These are phyloP conservation scores for Scylla paramamosain DNA, from an alignment of 1,140 invertebrate species.

Conservation along the genomic window DNA sequence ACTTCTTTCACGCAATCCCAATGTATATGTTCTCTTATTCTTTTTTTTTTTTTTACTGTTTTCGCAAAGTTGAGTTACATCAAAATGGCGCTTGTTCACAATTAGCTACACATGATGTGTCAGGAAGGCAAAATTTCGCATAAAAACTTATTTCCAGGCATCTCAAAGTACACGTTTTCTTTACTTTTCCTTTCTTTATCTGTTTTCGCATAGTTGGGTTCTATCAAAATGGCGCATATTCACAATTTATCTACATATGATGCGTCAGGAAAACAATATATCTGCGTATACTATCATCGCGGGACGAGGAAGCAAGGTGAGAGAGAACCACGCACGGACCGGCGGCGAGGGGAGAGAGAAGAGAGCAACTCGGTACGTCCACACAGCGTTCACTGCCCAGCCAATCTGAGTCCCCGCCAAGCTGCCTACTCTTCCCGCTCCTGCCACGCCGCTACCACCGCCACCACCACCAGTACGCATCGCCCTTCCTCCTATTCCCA, in stretches of 20 bases:
- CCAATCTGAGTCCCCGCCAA: slow-evolving; percentile 41
- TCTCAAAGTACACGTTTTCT: too few relatives aligned
- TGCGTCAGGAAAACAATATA: not conserved
- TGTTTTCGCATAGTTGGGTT: not conserved
- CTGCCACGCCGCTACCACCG: not conserved
- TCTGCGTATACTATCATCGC: not conserved
- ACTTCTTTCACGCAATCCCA: too few relatives aligned
- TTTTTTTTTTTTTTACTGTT: too few relatives aligned
- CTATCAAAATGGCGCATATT: not conserved
- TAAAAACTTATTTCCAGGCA: too few relatives aligned
- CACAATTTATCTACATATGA: too few relatives aligned
- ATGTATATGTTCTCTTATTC: too few relatives aligned
- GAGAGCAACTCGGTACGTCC: not conserved
- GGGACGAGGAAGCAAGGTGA: not conserved
- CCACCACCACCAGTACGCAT: not conserved
- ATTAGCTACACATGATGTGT: too few relatives aligned
- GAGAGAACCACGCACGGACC: not conserved
- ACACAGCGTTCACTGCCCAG: slow-evolving; percentile 37
- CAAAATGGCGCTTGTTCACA: too few relatives aligned
- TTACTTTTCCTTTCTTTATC: not conserved
- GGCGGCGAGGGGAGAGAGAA: not conserved
- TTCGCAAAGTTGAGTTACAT: too few relatives aligned
- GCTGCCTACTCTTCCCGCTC: not conserved
- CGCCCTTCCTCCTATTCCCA: not conserved
- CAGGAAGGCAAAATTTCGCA: too few relatives aligned